Evolutionary conservation across 2,888 invertebrate species (phyloP).

Genomic region (Tipula helvola): DNA sequence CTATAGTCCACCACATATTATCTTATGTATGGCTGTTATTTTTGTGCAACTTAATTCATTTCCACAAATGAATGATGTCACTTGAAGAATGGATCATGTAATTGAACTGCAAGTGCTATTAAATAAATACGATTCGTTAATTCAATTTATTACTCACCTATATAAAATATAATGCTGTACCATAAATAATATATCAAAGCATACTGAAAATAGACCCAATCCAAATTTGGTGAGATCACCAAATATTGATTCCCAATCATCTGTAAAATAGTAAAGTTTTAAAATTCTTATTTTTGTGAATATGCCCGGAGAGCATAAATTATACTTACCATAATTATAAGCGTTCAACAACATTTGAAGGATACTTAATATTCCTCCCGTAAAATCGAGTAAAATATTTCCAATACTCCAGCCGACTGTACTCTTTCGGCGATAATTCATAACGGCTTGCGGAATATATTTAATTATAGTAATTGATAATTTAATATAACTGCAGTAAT

Average conservation of each 20-base stretch:
- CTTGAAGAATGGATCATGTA: neutral
- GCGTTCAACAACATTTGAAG: constrained; percentile 92
- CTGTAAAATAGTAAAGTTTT: constrained; percentile 34
- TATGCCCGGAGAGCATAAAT: neutral
- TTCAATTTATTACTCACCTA: constrained; percentile 42
- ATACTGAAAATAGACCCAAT: constrained; percentile 84
- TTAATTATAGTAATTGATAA: constrained; percentile 91
- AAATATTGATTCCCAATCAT: constrained; percentile 94
- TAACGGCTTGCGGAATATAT: constrained; percentile 95
- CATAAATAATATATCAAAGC: constrained; percentile 94
- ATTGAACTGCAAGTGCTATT: neutral
- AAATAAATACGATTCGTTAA: neutral
- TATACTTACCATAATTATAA: constrained; percentile 65
- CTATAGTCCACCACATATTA: neutral
- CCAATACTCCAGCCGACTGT: constrained; percentile 99
- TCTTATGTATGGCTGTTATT: neutral
- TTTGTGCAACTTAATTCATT: neutral
- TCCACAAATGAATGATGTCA: neutral
- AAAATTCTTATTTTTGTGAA: neutral
- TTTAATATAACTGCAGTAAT: constrained; percentile 93
- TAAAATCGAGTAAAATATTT: constrained; percentile 92
- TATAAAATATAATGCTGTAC: constrained; percentile 94
- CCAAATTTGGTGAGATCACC: constrained; percentile 98
- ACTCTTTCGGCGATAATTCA: constrained; percentile 92
- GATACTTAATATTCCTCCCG: constrained; percentile 87